Evolutionary conservation across 2,888 invertebrate species (phyloP).

Genomic region (Drosophila paracracens): DNA sequence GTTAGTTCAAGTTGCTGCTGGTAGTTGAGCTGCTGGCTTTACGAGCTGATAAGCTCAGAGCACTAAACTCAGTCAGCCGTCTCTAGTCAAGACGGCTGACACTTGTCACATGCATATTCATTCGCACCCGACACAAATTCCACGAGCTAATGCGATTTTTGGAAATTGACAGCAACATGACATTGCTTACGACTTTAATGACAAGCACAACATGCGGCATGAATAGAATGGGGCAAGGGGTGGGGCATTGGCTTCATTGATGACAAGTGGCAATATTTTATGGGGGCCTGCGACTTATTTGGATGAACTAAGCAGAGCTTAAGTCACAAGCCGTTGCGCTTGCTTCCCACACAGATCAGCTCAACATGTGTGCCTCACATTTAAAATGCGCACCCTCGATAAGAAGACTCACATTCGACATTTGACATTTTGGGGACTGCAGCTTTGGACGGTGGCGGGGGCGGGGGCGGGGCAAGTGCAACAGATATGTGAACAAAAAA

Average conservation of each 20-base stretch:
- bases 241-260: conserved; percentile 35
- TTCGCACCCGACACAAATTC: conserved; percentile 30
- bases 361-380: conserved; percentile 72
- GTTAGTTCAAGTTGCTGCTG: conserved; percentile 1
- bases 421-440: conserved; percentile 50
- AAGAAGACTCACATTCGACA: conserved; percentile 59
- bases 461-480: conserved; percentile 33
- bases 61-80: conserved; percentile 35
- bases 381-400: conserved; percentile 22
- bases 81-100: conserved; percentile 7
- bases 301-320: conserved; percentile 39
- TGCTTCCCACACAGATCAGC: conserved; percentile 51
- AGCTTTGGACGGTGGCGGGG: conserved; percentile 11
- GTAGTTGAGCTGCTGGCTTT: conserved; percentile 51
- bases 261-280: conserved; percentile 72
- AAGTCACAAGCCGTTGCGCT: conserved; percentile 14
- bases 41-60: conserved; percentile 65
- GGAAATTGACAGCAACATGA: conserved; percentile 80
- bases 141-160: conserved; percentile 71
- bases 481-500: conserved; percentile 13
- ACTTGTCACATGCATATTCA: conserved; percentile 25
- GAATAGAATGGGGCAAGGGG: neutral
- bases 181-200: conserved; percentile 78
- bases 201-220: conserved; percentile 60
- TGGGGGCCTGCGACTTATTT: conserved; percentile 31